A percentile compares a stretch with the other conserved stretches of the same genome.
phyloP scores from a whole-genome alignment of 2,888 invertebrate genomes.

The Orthonevra nobilis region DNA sequence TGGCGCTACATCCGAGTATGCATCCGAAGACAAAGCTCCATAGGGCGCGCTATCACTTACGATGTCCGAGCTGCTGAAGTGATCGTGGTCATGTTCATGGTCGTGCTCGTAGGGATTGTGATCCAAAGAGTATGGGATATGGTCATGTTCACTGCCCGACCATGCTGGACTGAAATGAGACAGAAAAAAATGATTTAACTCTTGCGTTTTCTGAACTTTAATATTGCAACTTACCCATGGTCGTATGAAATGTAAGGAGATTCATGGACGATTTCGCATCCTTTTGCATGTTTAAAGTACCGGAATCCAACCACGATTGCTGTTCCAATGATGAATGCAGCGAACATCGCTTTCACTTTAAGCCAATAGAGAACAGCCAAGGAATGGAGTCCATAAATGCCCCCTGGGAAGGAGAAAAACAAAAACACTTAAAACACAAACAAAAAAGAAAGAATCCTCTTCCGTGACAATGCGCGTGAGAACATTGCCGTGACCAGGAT shows the following conservation, averaged over 20 bases:
- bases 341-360: constrained; percentile 78
- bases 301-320: constrained; percentile 77
- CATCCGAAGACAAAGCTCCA: constrained; percentile 55
- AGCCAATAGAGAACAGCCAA: constrained; percentile 78
- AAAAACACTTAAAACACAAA: not conserved
- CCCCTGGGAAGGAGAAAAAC: constrained; percentile 70
- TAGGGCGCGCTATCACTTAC: constrained; percentile 70
- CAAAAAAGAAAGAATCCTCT: constrained; percentile 13
- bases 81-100: constrained; percentile 74
- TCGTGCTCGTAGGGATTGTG: constrained; percentile 75
- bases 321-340: constrained; percentile 78
- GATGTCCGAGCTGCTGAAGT: constrained; percentile 73
- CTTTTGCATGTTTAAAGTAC: constrained; percentile 74
- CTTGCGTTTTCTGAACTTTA: not conserved
- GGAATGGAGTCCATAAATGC: constrained; percentile 76
- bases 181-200: not conserved
- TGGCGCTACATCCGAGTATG: constrained; percentile 50
- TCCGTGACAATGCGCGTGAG: constrained; percentile 66
- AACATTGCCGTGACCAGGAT: constrained; percentile 78
- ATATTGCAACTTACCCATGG: constrained; percentile 77
- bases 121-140: constrained; percentile 74
- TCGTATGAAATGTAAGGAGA: constrained; percentile 74
- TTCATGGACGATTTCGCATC: constrained; percentile 71
- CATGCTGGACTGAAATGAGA: constrained; percentile 73
- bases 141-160: constrained; percentile 72